Base-by-base conservation (phyloP, 2,888 invertebrate genomes). In the Tuberolachnus salignus region DNA sequence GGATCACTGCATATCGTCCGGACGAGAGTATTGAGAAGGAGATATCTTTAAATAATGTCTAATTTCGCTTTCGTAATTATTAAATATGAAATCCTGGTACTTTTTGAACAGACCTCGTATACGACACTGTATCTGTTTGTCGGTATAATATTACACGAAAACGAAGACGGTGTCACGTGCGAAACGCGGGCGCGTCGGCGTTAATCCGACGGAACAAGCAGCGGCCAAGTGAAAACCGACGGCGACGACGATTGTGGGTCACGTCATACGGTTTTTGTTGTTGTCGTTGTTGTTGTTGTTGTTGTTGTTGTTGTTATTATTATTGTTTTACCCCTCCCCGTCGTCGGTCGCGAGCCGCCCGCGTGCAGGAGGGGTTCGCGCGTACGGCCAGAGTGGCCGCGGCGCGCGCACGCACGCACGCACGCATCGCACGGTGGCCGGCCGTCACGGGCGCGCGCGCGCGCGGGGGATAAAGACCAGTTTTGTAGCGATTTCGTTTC, bases 401-500 rank as follows among this genome's bases (percentile, higher is more conserved):
- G n/a, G 44, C 69, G 19, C 34, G 9, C 51, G 14, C 67, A 23
- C 49, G 69, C 44, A 55, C 21, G 46, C 63, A 19, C 73, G 46
- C 59, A 46, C 63, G 49, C 72, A 49, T 6, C 72, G 49, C 71
- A 42, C 61, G 26, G 51, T 9, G 19, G 26, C 51, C 10, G 8
- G 44, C 26, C 55, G 71, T 51, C 16, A 42, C 63, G 53, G 67
- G 34, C 34, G 34, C 34, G 34, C 34, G 34, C 34, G 34, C 34
- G 34, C 34, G 34, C 63, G 53, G 78, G 72, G 78, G 59, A 69
- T 78, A 78, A 78, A 78, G 78, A 78, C 78, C 78, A 78, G 78
- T 78, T 78, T 67, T 61, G 61, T 61, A 61, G 63, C 73, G 51
- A 64, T 73, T 73, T 53, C 73, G 63, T 72, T 61, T 21, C 34